These are phyloP conservation scores for Ormia ochracea DNA, from an alignment of 2,888 invertebrate genomes.

Conservation along the genomic window DNA sequence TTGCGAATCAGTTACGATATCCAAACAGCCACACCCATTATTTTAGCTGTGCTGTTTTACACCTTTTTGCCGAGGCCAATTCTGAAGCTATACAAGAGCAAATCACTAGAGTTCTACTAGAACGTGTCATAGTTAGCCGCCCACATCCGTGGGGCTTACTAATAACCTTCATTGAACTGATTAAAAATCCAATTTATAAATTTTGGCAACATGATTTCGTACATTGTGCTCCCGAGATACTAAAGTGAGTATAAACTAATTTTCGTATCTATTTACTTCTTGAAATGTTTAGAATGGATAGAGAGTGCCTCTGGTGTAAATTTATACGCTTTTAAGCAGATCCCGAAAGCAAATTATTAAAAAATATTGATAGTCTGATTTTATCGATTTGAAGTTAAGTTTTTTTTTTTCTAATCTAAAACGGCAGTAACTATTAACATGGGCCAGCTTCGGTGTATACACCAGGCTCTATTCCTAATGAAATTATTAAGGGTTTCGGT, in stretches of 20 bases:
- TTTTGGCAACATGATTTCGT: constrained; percentile 99
- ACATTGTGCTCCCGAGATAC: constrained; percentile 99
- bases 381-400: no score
- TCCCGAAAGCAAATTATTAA: no score
- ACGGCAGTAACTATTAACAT: no score
- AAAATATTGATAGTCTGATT: no score
- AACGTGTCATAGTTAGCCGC: constrained; percentile 97
- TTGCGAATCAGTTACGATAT: constrained; percentile 98
- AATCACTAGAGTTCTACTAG: constrained; percentile 96
- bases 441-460: no score
- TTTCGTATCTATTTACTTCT: background rate
- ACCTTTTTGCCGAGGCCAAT: constrained; percentile 98
- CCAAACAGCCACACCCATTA: constrained; percentile 99
- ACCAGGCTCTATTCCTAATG: no score
- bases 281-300: no score
- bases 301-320: no score
- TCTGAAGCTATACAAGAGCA: constrained; percentile 99
- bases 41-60: constrained; percentile 97
- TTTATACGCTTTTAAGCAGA: no score
- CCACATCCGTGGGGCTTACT: constrained; percentile 99
- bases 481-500: no score
- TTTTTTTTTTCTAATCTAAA: no score
- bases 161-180: constrained; percentile 98
- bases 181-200: constrained; percentile 98
- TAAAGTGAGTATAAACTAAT: constrained; percentile 85